A percentile compares a stretch with the other conserved stretches of the same genome.
phyloP scores from a whole-genome alignment of 2,888 invertebrate genomes.

The Cistogaster globosa region DNA sequence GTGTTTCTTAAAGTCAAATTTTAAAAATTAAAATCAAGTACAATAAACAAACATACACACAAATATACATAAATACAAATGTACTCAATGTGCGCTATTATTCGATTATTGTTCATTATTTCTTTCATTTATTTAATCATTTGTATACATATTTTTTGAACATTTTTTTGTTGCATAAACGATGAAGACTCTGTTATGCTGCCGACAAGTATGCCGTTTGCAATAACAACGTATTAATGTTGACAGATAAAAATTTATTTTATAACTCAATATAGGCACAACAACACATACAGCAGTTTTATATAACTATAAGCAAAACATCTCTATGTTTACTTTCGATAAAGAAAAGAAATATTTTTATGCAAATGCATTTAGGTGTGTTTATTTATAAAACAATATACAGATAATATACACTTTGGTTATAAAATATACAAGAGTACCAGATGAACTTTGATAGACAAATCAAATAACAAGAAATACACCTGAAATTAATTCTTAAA shows the following conservation, averaged over 20 bases:
- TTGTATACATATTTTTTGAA: background rate
- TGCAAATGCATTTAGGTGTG: slow-evolving; percentile 27
- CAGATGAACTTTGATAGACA: too few species aligned
- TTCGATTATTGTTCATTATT: slow-evolving; percentile 38
- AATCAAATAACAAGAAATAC: too few species aligned
- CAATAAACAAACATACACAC: slow-evolving; percentile 13
- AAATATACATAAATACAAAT: too few species aligned
- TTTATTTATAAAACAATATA: slow-evolving; percentile 25
- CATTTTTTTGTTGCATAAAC: slow-evolving; percentile 4
- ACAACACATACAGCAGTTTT: background rate
- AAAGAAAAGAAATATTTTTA: slow-evolving; percentile 15
- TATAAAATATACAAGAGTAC: too few species aligned
- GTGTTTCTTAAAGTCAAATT: background rate
- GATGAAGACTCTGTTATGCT: background rate
- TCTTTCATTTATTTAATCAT: slow-evolving; percentile 16
- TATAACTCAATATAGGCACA: slow-evolving; percentile 23
- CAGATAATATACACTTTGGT: background rate
- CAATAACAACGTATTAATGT: slow-evolving; percentile 34
- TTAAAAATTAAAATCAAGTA: slow-evolving; percentile 3
- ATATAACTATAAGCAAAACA: too few species aligned
- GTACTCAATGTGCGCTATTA: slow-evolving; percentile 5
- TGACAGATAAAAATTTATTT: slow-evolving; percentile 53
- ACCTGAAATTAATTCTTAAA: too few species aligned
- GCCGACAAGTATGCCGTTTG: slow-evolving; percentile 1
- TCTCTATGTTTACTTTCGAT: too few species aligned